These are phyloP conservation scores for Dasypus novemcinctus DNA, from an alignment of 2,113 vertebrate species.

Conservation along the genomic window DNA sequence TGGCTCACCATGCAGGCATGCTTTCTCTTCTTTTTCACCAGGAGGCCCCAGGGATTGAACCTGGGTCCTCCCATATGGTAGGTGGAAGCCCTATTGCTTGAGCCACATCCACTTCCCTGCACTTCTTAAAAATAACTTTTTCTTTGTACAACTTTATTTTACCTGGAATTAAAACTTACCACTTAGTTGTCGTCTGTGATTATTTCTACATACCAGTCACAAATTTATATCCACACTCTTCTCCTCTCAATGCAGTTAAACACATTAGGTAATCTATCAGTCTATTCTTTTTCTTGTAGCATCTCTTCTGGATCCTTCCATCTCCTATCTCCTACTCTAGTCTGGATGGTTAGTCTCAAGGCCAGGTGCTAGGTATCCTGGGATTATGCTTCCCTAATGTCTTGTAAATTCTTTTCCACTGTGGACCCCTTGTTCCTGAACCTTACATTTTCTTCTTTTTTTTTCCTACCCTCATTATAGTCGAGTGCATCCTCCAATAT, in stretches of 20 bases:
- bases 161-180: not conserved
- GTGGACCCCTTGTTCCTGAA: not conserved
- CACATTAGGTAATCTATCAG: not conserved
- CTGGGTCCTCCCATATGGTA: too few species aligned
- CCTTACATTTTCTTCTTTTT: not conserved
- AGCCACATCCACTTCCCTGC: too few species aligned
- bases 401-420: not conserved
- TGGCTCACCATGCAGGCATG: too few species aligned
- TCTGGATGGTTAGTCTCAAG: not conserved
- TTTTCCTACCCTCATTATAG: not conserved
- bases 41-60: too few species aligned
- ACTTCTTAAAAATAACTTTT: not conserved
- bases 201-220: not conserved
- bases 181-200: not conserved
- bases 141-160: slow-evolving; percentile 1
- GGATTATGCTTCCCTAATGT: not conserved
- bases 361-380: not conserved
- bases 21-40: too few species aligned
- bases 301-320: not conserved
- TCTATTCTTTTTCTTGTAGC: not conserved
- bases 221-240: not conserved
- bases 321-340: not conserved
- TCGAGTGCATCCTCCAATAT: not conserved
- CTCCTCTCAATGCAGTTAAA: not conserved
- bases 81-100: too few species aligned